phyloP scores from a whole-genome alignment of 1,140 invertebrate genomes.

The Periplaneta americana region DNA sequence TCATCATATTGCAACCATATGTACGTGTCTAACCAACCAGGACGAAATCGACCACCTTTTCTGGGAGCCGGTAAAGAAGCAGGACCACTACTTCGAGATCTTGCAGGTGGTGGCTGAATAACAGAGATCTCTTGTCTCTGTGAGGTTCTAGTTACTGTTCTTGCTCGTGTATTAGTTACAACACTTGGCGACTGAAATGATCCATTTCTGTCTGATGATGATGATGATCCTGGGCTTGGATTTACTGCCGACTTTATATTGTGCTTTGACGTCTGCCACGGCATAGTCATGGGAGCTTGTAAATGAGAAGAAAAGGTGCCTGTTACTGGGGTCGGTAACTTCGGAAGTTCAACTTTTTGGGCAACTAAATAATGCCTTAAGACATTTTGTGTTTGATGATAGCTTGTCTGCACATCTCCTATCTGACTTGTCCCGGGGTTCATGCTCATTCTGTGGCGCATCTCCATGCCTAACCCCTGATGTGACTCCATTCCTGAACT shows the following conservation, averaged over 20 bases:
- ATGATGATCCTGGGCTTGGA: neutral
- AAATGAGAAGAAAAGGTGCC: constrained; percentile 23
- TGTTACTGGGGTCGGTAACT: constrained; percentile 20
- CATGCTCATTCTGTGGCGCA: neutral
- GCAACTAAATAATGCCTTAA: constrained; percentile 21
- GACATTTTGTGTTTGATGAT: constrained; percentile 10
- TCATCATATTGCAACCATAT: constrained; percentile 65
- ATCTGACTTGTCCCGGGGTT: neutral
- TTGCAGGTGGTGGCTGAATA: constrained; percentile 36
- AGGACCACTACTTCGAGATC: constrained; percentile 14
- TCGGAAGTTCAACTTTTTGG: constrained; percentile 27
- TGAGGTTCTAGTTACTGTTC: neutral
- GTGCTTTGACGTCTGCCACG: neutral
- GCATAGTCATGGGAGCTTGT: constrained; percentile 1
- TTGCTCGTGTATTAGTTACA: neutral
- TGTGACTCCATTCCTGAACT: neutral
- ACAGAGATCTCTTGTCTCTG: constrained; percentile 40
- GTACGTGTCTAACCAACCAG: constrained; percentile 57
- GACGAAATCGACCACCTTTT: constrained; percentile 55
- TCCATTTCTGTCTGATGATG: neutral
- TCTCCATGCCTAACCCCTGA: neutral
- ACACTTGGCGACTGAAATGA: neutral
- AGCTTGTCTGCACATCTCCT: neutral
- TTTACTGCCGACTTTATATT: neutral
- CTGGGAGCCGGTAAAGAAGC: constrained; percentile 24